Percentiles rank a stretch among this genome's conserved stretches.
Conservation (phyloP, 1,140 invertebrate genomes). For the Hesperophylax magnus region DNA sequence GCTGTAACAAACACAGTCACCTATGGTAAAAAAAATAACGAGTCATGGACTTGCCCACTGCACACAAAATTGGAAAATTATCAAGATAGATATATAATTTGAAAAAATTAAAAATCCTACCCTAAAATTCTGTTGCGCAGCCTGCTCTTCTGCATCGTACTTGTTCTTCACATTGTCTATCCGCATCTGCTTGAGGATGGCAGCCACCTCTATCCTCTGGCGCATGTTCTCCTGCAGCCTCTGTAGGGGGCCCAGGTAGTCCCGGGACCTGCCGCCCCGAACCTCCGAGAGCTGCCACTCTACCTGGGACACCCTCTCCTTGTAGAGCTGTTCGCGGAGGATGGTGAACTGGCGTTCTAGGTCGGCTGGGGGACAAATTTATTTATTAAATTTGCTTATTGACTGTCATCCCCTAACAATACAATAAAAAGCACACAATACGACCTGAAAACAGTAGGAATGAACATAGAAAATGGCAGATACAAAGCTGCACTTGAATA, state of each 20-base stretch:
- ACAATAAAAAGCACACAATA: no score
- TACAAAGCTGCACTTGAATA: no score
- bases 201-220: constrained; percentile 91
- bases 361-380: constrained; percentile 71
- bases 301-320: constrained; percentile 84
- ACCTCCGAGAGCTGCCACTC: constrained; percentile 91
- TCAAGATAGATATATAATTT: no score
- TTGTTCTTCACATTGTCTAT: constrained; percentile 90
- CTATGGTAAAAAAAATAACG: no score
- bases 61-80: not conserved
- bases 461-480: no score
- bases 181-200: constrained; percentile 82
- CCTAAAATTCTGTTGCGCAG: constrained; percentile 89
- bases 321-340: constrained; percentile 90
- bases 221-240: constrained; percentile 90
- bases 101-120: constrained; percentile 67
- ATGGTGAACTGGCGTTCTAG: constrained; percentile 91
- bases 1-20: no score
- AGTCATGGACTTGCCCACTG: no score
- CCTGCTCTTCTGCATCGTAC: constrained; percentile 89
- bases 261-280: constrained; percentile 84
- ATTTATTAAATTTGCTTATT: not conserved
- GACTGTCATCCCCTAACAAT: no score
- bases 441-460: no score
- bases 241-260: constrained; percentile 89